phyloP scores from a whole-genome alignment of 2,797 vertebrate species.

The Xerus rutilus region DNA sequence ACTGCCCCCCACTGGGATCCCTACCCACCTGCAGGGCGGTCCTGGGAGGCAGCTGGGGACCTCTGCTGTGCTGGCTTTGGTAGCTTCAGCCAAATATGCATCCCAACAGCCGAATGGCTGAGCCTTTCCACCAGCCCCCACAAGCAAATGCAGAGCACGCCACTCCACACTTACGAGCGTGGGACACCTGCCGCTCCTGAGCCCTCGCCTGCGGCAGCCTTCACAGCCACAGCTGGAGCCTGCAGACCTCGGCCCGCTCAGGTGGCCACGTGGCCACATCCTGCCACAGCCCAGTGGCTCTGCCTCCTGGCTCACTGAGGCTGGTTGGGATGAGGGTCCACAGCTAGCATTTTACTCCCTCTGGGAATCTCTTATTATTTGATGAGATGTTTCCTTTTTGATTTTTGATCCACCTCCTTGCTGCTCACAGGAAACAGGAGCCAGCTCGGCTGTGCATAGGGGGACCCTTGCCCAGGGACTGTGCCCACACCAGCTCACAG shows the following conservation, averaged over 20 bases:
- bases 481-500: rapidly evolving
- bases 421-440: neutral
- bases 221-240: too few species aligned
- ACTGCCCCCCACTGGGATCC: neutral
- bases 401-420: neutral
- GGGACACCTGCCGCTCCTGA: too few species aligned
- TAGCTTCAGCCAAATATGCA: neutral
- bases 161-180: too few species aligned
- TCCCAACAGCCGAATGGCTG: neutral
- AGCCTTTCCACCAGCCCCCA: too few species aligned
- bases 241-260: neutral
- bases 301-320: neutral
- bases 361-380: neutral
- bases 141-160: too few species aligned
- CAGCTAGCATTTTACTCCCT: neutral
- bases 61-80: neutral
- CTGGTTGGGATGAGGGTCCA: neutral
- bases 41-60: neutral
- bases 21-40: neutral
- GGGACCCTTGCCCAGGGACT: too few species aligned
- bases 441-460: neutral
- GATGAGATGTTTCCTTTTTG: neutral
- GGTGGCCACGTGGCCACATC: neutral
- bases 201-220: too few species aligned
- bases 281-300: neutral